Evolutionary conservation across 2,113 vertebrate genomes (phyloP), one percentile per base, ranked within the genome.

Genomic region (Etia nguti): DNA sequence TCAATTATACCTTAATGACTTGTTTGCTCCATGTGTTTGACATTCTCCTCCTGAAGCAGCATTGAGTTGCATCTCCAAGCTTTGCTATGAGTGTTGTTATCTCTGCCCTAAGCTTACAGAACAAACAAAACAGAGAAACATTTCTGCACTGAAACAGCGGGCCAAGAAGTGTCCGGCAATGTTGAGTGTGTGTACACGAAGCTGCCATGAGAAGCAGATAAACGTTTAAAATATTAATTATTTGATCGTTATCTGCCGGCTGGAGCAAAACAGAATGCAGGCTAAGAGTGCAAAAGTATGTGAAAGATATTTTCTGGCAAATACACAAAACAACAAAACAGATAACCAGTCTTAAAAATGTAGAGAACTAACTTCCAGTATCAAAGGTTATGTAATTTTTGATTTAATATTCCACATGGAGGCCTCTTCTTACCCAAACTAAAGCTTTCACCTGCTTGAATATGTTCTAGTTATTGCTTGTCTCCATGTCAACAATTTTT

Each of bases 141-240:
- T 59, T 79, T 89, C 62, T 79, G 31, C 86, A 73, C 83, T 38
- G 91, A 80, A 87, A 81, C 83, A 13, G 60, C 10, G 0, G 8
- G 83, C 91, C 79, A 81, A 82, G 62, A 86, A 68, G 70, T 73
- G 86, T 88, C 80, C 38, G 2, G 81, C 56, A 18, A 24, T 4
- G 73, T 80, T 7, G 31, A 88, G 83, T 83, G 85, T 92, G 91
- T 94, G 87, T 95, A 93, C 91, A 89, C 82, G 65, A 75, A 93
- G 77, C 88, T 92, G 92, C 77, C 94, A 92, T 4, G 8, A 83
- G 8, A 9, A 84, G 84, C 56, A 90, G 90, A 95, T 90, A 92
- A 92, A 92, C 31, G 20, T 60, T 84, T 88, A 80, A 90, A 82
- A 93, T 88, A 90, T 93, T 79, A 80, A 92, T 92, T 54, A 87